These are phyloP conservation scores for Limnephilus marmoratus DNA, from an alignment of 2,888 invertebrate genomes.

Conservation along the genomic window DNA sequence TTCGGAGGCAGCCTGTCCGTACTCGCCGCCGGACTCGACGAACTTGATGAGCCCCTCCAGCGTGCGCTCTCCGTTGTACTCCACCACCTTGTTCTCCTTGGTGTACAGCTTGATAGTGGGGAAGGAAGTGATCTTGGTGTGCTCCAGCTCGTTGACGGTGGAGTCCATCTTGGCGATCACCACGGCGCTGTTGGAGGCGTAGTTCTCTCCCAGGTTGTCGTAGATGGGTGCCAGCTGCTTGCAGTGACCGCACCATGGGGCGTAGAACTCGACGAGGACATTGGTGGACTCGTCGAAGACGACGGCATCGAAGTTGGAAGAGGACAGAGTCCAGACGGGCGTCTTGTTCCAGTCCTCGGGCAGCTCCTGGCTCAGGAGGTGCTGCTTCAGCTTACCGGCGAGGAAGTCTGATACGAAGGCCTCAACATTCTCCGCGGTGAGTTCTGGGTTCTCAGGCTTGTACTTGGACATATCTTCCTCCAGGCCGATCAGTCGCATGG, in stretches of 20 bases:
- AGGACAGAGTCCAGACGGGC: constrained; percentile 94
- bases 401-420: constrained; percentile 93
- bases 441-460: constrained; percentile 89
- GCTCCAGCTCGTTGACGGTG: constrained; percentile 97
- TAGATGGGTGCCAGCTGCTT: constrained; percentile 98
- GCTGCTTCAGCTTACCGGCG: constrained; percentile 95
- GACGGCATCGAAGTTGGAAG: constrained; percentile 96
- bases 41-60: constrained; percentile 95
- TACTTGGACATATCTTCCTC: constrained; percentile 99
- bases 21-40: constrained; percentile 92
- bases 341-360: constrained; percentile 98
- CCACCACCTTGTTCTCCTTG: constrained; percentile 91
- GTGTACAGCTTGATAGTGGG: constrained; percentile 96
- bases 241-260: constrained; percentile 99
- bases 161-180: constrained; percentile 99
- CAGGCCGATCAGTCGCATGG: constrained; percentile 93
- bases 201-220: constrained; percentile 96
- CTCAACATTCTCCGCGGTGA: constrained; percentile 82
- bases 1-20: constrained; percentile 83
- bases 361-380: constrained; percentile 94
- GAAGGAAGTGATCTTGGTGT: constrained; percentile 95
- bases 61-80: constrained; percentile 97
- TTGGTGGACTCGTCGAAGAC: constrained; percentile 91
- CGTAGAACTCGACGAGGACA: constrained; percentile 99
- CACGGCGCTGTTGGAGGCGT: constrained; percentile 87